phyloP scores from a whole-genome alignment of 2,113 vertebrate species.

The Nibea coibor region DNA sequence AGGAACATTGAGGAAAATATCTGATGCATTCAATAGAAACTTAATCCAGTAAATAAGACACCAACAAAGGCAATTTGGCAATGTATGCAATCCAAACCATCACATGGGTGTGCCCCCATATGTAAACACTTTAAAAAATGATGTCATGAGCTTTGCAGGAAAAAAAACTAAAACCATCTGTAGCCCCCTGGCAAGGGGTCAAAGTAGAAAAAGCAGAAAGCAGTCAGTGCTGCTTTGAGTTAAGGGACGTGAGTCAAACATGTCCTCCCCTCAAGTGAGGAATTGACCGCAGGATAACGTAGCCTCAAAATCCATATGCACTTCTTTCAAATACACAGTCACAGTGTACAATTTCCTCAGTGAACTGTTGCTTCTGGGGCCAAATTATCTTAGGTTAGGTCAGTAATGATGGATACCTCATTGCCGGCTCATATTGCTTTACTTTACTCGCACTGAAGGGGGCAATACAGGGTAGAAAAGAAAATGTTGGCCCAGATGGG shows the following conservation, averaged over 20 bases:
- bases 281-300: conserved; percentile 9
- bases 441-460: not conserved
- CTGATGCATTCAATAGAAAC: conserved; percentile 4
- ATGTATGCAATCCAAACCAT: conserved; percentile 9
- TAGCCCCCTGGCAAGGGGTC: conserved; percentile 1
- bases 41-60: not conserved
- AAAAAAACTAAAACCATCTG: conserved; percentile 64
- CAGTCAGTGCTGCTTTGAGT: conserved; percentile 33
- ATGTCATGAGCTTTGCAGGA: conserved; percentile 45
- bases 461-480: not conserved
- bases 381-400: not conserved
- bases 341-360: conserved; percentile 19
- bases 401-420: not conserved
- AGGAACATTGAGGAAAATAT: not conserved
- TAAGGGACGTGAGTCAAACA: conserved; percentile 23
- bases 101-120: conserved; percentile 62
- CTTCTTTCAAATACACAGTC: conserved; percentile 13
- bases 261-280: conserved; percentile 6
- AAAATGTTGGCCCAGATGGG: not conserved
- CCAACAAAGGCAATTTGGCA: conserved; percentile 19
- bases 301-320: conserved; percentile 42
- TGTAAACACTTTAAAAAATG: conserved; percentile 56
- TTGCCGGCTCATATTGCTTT: not conserved
- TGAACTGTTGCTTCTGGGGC: not conserved
- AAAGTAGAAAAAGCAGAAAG: conserved; percentile 38